These are phyloP conservation scores for Dolichoris vasculosae DNA, from an alignment of 1,140 invertebrate genomes.

Conservation along the genomic window DNA sequence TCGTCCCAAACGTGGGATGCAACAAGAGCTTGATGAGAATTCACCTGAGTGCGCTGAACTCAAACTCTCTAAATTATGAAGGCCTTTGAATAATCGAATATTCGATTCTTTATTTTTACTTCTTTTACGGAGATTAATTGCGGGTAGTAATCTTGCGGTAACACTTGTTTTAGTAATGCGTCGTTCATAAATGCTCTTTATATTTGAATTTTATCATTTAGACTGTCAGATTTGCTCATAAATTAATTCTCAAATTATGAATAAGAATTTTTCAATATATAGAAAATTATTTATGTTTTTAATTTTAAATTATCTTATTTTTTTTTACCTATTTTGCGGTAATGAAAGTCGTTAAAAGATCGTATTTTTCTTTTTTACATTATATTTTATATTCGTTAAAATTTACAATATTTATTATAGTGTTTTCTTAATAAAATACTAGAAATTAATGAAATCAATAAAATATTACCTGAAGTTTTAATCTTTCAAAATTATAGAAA, in stretches of 20 bases:
- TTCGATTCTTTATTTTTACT: neutral
- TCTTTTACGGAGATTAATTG: neutral
- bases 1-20: conserved; percentile 18
- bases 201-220: neutral
- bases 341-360: too few relatives aligned
- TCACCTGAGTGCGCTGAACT: neutral
- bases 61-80: neutral
- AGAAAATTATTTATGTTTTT: too few relatives aligned
- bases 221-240: neutral
- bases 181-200: neutral
- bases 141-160: neutral
- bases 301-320: too few relatives aligned
- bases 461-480: too few relatives aligned
- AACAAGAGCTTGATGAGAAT: neutral
- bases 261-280: too few relatives aligned
- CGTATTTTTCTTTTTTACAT: too few relatives aligned
- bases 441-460: too few relatives aligned
- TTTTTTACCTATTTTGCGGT: too few relatives aligned
- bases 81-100: neutral
- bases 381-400: too few relatives aligned
- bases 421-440: too few relatives aligned
- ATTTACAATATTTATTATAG: too few relatives aligned
- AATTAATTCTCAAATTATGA: neutral
- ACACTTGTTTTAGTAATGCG: neutral
- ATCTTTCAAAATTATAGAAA: too few relatives aligned